These are phyloP conservation scores for Drosophila obscura DNA, from an alignment of 1,140 invertebrate species.

Conservation along the genomic window DNA sequence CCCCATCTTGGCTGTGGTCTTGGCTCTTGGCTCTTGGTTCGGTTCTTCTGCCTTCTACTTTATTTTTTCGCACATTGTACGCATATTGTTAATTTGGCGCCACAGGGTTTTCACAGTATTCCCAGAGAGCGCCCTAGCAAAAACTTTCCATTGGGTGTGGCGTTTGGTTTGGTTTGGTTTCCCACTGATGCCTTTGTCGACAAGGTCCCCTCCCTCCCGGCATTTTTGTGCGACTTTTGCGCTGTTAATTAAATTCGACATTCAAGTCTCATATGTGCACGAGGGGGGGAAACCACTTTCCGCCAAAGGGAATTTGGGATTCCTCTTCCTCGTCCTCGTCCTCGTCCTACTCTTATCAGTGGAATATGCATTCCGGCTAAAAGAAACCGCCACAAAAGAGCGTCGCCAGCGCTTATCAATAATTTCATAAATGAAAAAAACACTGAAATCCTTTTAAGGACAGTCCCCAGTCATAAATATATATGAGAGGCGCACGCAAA, in stretches of 20 bases:
- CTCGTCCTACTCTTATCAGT: conserved; percentile 37
- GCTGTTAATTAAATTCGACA: conserved; percentile 81
- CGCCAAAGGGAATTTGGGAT: conserved; percentile 50
- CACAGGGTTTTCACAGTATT: conserved; percentile 47
- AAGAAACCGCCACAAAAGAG: conserved; percentile 42
- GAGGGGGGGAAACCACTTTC: conserved; percentile 37
- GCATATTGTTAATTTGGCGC: conserved; percentile 78
- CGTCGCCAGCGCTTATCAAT: conserved; percentile 68
- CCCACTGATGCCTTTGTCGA: neutral
- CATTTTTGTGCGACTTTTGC: conserved; percentile 65
- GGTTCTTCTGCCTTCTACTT: neutral
- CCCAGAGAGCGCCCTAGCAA: conserved; percentile 31
- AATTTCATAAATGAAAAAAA: conserved; percentile 77
- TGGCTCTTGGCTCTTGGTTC: conserved; percentile 1
- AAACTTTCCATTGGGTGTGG: neutral
- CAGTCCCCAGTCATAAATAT: conserved; percentile 69
- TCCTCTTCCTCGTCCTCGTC: conserved; percentile 13
- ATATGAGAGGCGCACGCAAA: conserved; percentile 37
- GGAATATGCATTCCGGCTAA: conserved; percentile 65
- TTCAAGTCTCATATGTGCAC: conserved; percentile 26
- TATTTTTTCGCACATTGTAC: conserved; percentile 72
- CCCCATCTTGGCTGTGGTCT: conserved; percentile 37
- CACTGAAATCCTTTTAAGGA: conserved; percentile 81
- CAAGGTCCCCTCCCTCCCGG: neutral
- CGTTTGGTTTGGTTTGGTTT: conserved; percentile 7